phyloP scores from a whole-genome alignment of 2,888 invertebrate species.

The Pollenia labialis region DNA sequence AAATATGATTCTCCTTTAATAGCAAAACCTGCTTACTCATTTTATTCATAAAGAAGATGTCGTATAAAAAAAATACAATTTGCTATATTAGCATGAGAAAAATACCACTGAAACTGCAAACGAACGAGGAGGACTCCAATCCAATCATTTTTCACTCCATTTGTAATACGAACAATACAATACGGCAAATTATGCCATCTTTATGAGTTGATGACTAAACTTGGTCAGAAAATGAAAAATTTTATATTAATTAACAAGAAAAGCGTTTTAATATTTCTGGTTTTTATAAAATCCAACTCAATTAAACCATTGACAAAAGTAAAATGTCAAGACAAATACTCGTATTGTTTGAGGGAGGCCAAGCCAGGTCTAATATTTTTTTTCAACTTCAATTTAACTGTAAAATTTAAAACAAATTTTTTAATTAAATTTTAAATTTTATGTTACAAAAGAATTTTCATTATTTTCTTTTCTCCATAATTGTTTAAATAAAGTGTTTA shows the following conservation, averaged over 20 bases:
- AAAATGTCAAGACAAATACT: no score
- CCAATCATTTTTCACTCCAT: neutral
- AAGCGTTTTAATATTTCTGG: conserved; percentile 1
- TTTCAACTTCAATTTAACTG: no score
- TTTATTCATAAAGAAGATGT: conserved; percentile 40
- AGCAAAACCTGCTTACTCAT: conserved; percentile 52
- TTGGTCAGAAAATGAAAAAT: conserved; percentile 45
- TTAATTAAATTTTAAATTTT: no score
- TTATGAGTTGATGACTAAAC: conserved; percentile 57
- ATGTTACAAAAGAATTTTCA: no score
- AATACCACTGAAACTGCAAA: conserved; percentile 1
- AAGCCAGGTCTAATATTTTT: no score
- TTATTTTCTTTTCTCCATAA: no score
- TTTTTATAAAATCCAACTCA: no score
- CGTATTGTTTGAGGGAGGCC: no score
- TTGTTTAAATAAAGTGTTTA: no score
- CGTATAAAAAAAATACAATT: neutral
- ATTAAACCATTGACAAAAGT: no score
- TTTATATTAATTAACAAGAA: conserved; percentile 23
- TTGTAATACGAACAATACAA: conserved; percentile 28
- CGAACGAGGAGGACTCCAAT: neutral
- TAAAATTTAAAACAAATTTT: no score
- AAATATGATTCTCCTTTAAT: conserved; percentile 33
- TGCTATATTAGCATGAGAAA: conserved; percentile 5
- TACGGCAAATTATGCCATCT: conserved; percentile 61